Base-by-base conservation (phyloP, 1,140 invertebrate genomes). In the Tetramorium simillimum region DNA sequence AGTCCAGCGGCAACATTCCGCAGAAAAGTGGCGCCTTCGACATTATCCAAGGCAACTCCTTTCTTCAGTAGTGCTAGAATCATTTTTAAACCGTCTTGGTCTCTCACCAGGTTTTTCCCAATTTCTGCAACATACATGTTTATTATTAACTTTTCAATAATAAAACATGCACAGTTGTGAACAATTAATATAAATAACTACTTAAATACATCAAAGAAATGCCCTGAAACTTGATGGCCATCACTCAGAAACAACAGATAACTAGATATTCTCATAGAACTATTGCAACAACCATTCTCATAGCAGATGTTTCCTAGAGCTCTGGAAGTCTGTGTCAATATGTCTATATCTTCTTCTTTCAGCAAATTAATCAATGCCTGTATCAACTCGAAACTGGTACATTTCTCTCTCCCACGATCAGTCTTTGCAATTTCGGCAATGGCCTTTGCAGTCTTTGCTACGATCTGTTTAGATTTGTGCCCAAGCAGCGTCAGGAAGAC, bases 261-360 rank as follows among this genome's bases (percentile, higher is more conserved):
- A 63, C 14, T 49, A 70, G 90, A 84, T 95, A 95, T 28, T 56
- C 2, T 49, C 6, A 40, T n/a, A 6, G 43, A 14, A 43, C 7
- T 81, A 18, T 37, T 73, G 14, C 18, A 73, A 60, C 3, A 73
- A 96, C 98, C 97, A 96, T 98, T 98, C 92, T 98, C 97, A 94
- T 97, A 99, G 91, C 97, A 98, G 90, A 99, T 97, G 94, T 99
- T 99, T 63, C 98, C 98, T 28, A 99, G 94, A 7, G 98, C 98
- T 91, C 98, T 96, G 87, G 97, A 97, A 24, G 96, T 96, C 92
- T 98, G 98, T 82, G 96, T 97, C 33, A 96, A 92, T 37, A 97
- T 89, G 76, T 97, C 95, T 82, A 96, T 93, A 77, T 96, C 96
- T 14, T 94, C 89, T 6, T 91, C 87, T 24, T 95, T 91, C 28